Percentiles rank a stretch among this genome's conserved stretches.
Evolutionary conservation across 2,888 invertebrate genomes (phyloP).

Genomic region (Diadromus collaris): DNA sequence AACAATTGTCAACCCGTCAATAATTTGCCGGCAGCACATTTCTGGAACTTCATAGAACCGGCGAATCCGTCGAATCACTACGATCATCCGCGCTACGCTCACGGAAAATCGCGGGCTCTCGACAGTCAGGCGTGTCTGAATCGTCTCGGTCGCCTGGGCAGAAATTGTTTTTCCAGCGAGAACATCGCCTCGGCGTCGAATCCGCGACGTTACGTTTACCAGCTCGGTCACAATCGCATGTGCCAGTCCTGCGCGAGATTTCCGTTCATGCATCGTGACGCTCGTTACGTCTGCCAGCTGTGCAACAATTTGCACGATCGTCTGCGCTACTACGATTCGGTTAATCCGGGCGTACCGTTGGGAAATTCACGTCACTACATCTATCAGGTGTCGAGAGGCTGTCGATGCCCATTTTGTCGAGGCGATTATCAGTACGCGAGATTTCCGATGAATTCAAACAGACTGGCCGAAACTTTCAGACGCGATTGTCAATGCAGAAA

Average conservation of each 20-base stretch:
- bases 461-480: conserved; percentile 69
- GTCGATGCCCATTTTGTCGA: conserved; percentile 74
- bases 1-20: conserved; percentile 66
- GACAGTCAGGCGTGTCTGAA: conserved; percentile 70
- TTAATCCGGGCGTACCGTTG: conserved; percentile 53
- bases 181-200: conserved; percentile 75
- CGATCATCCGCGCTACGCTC: conserved; percentile 71
- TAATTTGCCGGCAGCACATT: conserved; percentile 65
- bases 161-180: conserved; percentile 78
- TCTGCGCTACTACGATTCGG: conserved; percentile 69
- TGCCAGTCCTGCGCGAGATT: conserved; percentile 72
- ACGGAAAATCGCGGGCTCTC: conserved; percentile 64
- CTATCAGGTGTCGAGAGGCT: conserved; percentile 75
- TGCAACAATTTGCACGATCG: conserved; percentile 75
- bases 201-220: conserved; percentile 69
- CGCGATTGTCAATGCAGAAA: conserved; percentile 74
- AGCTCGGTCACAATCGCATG: conserved; percentile 71
- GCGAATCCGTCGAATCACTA: conserved; percentile 66
- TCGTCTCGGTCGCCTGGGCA: conserved; percentile 71
- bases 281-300: conserved; percentile 72
- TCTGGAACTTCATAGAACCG: conserved; percentile 68
- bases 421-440: conserved; percentile 73
- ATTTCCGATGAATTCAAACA: conserved; percentile 68
- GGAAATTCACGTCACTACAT: conserved; percentile 75
- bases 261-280: conserved; percentile 67